Evolutionary conservation across 2,888 invertebrate species (phyloP).

Genomic region (Cryptophagus acutangulus): DNA sequence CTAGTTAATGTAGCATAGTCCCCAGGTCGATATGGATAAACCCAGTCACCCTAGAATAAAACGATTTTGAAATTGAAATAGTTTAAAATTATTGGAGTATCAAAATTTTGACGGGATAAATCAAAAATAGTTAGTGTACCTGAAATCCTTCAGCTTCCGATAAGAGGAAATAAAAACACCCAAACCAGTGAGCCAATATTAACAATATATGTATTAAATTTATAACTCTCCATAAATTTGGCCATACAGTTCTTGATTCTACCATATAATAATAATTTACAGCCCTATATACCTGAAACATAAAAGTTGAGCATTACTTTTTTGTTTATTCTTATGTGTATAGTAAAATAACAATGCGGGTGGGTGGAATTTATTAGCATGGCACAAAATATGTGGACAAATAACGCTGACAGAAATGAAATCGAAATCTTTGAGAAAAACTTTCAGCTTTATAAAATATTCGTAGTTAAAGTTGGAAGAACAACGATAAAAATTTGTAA

Average conservation of each 20-base stretch:
- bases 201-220: conserved; percentile 92
- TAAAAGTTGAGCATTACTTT: background rate
- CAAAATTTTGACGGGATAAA: too few species aligned
- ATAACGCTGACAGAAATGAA: too few species aligned
- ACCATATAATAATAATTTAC: conserved; percentile 94
- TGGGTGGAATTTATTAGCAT: too few species aligned
- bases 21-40: conserved; percentile 80
- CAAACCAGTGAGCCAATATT: conserved; percentile 95
- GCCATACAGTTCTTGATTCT: conserved; percentile 91
- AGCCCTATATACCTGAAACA: conserved; percentile 76
- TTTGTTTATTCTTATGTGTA: background rate
- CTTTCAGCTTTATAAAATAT: too few species aligned
- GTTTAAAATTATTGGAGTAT: too few species aligned
- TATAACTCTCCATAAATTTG: conserved; percentile 92
- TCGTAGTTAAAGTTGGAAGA: too few species aligned
- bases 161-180: conserved; percentile 92
- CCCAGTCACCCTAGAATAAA: conserved; percentile 74
- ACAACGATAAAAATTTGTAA: too few species aligned
- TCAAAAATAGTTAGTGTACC: conserved; percentile 46
- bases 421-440: too few species aligned
- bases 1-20: conserved; percentile 85
- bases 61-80: too few species aligned
- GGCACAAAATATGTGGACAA: too few species aligned
- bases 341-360: too few species aligned
- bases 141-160: conserved; percentile 86